phyloP scores from a whole-genome alignment of 2,113 vertebrate species.

The Barnardius zonarius region DNA sequence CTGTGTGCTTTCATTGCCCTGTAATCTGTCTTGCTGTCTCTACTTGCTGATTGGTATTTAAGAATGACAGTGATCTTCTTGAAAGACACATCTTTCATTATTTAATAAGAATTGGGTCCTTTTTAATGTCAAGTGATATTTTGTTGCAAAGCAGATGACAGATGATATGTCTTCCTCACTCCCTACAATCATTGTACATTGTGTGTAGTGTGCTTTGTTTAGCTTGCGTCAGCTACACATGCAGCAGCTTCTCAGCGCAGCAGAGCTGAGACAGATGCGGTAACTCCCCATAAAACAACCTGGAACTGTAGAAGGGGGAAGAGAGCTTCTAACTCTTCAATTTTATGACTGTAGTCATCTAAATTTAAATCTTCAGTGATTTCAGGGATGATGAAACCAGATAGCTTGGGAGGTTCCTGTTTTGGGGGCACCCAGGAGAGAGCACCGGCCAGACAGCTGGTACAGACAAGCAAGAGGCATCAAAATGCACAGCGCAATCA shows the following conservation, averaged over 20 bases:
- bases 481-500: fast-evolving
- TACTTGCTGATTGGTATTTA: slow-evolving; percentile 7
- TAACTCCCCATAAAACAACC: not conserved
- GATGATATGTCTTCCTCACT: not conserved
- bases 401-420: not conserved
- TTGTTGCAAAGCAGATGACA: not conserved
- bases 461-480: not conserved
- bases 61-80: not conserved
- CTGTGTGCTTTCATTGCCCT: slow-evolving; percentile 15
- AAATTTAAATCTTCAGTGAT: not conserved
- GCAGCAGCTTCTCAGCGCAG: not conserved
- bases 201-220: not conserved
- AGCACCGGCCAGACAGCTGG: not conserved
- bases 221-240: not conserved
- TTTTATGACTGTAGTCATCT: not conserved
- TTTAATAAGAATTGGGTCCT: not conserved
- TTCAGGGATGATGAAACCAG: not conserved
- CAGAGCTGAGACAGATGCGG: not conserved
- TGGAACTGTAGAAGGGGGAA: not conserved
- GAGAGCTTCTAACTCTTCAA: not conserved
- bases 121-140: not conserved
- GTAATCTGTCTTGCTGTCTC: slow-evolving; percentile 28
- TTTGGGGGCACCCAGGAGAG: not conserved
- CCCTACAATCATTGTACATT: fast-evolving
- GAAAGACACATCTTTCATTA: not conserved